Evolutionary conservation across 2,888 invertebrate species (phyloP).

Genomic region (Leptothorax acervorum): DNA sequence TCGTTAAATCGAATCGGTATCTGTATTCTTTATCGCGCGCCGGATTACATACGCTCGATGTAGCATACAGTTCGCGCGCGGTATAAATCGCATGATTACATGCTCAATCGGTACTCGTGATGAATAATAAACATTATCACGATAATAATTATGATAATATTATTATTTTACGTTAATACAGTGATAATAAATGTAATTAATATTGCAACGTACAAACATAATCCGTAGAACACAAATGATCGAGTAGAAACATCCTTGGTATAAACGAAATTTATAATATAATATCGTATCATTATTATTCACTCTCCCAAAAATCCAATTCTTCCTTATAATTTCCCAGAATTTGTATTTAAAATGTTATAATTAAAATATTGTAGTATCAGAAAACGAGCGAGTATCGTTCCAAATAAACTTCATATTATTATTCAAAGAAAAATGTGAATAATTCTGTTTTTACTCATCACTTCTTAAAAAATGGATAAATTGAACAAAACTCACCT

Average conservation of each 20-base stretch:
- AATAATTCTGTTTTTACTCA: background rate
- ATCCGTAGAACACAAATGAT: conserved; percentile 22
- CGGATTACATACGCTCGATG: conserved; percentile 35
- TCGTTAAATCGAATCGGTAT: conserved; percentile 29
- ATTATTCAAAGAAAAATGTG: no score
- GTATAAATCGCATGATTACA: conserved; percentile 29
- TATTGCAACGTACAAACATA: conserved; percentile 27
- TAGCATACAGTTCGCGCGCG: background rate
- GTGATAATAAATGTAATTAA: conserved; percentile 48
- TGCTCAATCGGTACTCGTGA: conserved; percentile 28
- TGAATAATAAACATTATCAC: conserved; percentile 49
- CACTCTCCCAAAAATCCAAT: background rate
- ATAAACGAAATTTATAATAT: conserved; percentile 8
- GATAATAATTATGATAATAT: conserved; percentile 44
- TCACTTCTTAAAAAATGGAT: background rate
- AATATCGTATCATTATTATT: background rate
- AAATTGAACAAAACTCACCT: conserved; percentile 74
- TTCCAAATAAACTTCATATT: background rate
- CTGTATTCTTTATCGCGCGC: conserved; percentile 38
- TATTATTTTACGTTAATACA: conserved; percentile 39
- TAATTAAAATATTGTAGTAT: background rate
- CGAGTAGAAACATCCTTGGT: background rate
- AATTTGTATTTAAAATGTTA: background rate
- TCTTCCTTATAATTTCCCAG: background rate
- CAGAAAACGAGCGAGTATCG: background rate